Conservation (phyloP, 1,140 invertebrate genomes). For the Hyphantria cunea region DNA sequence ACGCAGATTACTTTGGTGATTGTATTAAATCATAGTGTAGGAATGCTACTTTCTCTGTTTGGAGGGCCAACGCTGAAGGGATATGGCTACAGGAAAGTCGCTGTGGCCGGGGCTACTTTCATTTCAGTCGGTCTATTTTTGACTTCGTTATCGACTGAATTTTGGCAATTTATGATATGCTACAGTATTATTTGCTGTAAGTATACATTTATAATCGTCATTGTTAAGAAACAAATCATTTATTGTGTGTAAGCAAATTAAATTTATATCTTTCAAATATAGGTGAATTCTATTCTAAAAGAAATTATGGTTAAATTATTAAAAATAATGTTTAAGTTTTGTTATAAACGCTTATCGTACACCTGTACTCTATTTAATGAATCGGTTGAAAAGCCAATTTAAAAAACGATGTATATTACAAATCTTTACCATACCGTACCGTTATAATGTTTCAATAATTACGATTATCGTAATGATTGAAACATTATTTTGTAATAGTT, state of each 20-base stretch:
- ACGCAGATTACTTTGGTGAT: constrained; percentile 83
- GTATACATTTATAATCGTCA: constrained; percentile 49
- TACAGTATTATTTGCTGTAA: constrained; percentile 86
- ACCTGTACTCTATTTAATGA: too few species aligned
- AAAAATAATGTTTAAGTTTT: too few species aligned
- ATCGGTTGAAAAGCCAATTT: too few species aligned
- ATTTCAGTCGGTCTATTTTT: constrained; percentile 79
- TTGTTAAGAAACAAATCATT: constrained; percentile 3
- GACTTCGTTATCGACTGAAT: constrained; percentile 77
- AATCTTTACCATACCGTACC: too few species aligned
- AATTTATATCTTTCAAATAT: too few species aligned
- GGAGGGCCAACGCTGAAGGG: constrained; percentile 82
- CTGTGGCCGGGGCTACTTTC: constrained; percentile 75
- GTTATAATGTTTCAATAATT: too few species aligned
- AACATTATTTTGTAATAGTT: too few species aligned
- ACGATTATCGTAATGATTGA: too few species aligned
- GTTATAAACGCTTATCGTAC: too few species aligned
- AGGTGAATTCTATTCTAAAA: too few species aligned
- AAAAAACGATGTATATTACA: too few species aligned
- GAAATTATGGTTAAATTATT: too few species aligned
- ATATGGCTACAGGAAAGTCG: constrained; percentile 83
- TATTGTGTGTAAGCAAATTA: constrained; percentile 10
- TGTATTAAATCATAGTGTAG: constrained; percentile 84
- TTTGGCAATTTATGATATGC: constrained; percentile 82
- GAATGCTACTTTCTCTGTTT: constrained; percentile 84